Percentiles rank a stretch among this genome's conserved stretches.
Conservation (phyloP, 2,888 invertebrate species). For the Megamerina dolium region DNA sequence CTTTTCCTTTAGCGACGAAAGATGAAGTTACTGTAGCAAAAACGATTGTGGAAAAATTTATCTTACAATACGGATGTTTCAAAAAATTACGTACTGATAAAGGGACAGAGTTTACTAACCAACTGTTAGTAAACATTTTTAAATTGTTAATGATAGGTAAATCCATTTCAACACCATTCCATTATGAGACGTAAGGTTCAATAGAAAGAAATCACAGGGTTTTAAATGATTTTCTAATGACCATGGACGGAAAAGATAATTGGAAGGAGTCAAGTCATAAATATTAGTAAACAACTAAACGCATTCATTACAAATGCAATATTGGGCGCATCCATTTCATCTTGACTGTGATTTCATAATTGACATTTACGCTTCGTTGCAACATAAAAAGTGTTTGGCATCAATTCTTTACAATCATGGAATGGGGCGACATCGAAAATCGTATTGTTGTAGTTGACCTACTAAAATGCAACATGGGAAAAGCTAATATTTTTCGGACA, state of each 20-base stretch:
- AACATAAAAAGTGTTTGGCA: no score
- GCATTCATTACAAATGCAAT: no score
- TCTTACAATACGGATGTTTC: conserved; percentile 1
- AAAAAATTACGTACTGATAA: conserved; percentile 10
- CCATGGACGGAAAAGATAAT: not conserved
- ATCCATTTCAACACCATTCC: conserved; percentile 13
- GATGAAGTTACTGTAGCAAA: conserved; percentile 10
- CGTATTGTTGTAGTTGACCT: no score
- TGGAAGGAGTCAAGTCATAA: no score
- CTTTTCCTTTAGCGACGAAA: conserved; percentile 11
- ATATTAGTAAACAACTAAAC: no score
- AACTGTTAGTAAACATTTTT: conserved; percentile 11
- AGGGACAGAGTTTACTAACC: conserved; percentile 14
- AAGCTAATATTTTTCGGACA: no score
- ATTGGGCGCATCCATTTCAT: no score
- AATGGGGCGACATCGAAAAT: no score
- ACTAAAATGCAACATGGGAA: no score
- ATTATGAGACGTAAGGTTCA: conserved; percentile 15
- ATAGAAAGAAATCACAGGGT: conserved; percentile 15
- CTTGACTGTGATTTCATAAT: no score
- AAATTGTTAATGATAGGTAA: conserved; percentile 13
- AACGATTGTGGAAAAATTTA: conserved; percentile 15
- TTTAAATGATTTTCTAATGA: conserved; percentile 8
- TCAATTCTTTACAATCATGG: no score
- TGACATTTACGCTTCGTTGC: no score